Percentiles rank a stretch among this genome's conserved stretches.
Evolutionary conservation across 2,888 invertebrate genomes (phyloP).

Genomic region (Leuctra nigra): DNA sequence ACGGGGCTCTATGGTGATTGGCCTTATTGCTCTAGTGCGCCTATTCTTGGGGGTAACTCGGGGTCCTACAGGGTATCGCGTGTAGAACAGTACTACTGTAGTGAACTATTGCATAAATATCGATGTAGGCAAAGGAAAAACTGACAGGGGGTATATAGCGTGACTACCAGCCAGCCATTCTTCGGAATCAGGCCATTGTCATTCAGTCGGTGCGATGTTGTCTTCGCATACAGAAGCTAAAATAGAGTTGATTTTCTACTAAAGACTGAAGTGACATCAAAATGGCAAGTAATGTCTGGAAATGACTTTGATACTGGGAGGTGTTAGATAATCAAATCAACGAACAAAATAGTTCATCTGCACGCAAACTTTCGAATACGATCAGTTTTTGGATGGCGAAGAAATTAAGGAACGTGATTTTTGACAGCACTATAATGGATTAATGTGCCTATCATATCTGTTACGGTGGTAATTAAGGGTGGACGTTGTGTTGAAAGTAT

Average conservation of each 20-base stretch:
- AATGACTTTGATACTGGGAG: background rate
- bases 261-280: background rate
- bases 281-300: background rate
- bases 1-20: no score
- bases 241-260: background rate
- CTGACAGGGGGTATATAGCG: background rate
- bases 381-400: no score
- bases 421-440: no score
- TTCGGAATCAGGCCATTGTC: constrained; percentile 10
- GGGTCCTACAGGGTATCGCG: no score
- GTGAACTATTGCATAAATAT: constrained; percentile 15
- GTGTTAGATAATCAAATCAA: constrained; percentile 6
- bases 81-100: no score
- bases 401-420: no score
- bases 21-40: no score
- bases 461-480: no score
- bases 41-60: no score
- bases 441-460: no score
- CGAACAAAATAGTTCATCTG: background rate
- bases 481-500: no score
- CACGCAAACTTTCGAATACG: background rate
- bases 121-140: constrained; percentile 7
- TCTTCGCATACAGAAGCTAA: constrained; percentile 1
- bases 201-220: constrained; percentile 11
- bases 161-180: constrained; percentile 7